A percentile compares a stretch with the other conserved stretches of the same genome.
Evolutionary conservation across 1,140 invertebrate genomes (phyloP).

Genomic region (Drosophila kurseongensis): DNA sequence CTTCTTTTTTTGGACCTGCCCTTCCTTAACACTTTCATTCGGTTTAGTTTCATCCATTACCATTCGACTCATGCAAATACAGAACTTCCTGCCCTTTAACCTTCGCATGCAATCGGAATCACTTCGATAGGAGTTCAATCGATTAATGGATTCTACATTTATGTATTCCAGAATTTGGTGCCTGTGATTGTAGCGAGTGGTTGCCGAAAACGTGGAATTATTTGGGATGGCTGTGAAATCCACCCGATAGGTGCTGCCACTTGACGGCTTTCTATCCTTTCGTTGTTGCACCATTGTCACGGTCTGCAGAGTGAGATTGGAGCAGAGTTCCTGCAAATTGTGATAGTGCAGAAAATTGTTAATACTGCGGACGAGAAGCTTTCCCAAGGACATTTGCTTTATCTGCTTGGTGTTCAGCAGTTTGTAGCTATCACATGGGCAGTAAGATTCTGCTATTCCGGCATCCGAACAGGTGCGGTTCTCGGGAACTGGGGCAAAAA

Average conservation of each 20-base stretch:
- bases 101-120: conserved; percentile 8
- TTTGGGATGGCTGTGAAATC: conserved; percentile 4
- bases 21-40: not conserved
- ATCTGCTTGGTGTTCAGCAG: not conserved
- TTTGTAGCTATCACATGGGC: conserved; percentile 86
- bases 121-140: conserved; percentile 5
- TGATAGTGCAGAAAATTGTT: conserved; percentile 8
- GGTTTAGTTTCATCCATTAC: not conserved
- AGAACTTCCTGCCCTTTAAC: conserved; percentile 7
- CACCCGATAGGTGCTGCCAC: conserved; percentile 7
- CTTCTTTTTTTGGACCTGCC: not conserved
- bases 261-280: not conserved
- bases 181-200: not conserved
- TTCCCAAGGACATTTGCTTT: conserved; percentile 3
- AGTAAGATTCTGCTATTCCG: conserved; percentile 90
- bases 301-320: conserved; percentile 1
- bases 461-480: conserved; percentile 89
- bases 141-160: conserved; percentile 9
- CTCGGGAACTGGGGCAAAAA: conserved; percentile 87
- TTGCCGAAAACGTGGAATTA: not conserved
- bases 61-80: conserved; percentile 3
- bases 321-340: conserved; percentile 11
- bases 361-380: conserved; percentile 5
- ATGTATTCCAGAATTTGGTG: not conserved
- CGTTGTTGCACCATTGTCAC: not conserved